Evolutionary conservation across 2,888 invertebrate species (phyloP).

Genomic region (Phlogophora meticulosa): DNA sequence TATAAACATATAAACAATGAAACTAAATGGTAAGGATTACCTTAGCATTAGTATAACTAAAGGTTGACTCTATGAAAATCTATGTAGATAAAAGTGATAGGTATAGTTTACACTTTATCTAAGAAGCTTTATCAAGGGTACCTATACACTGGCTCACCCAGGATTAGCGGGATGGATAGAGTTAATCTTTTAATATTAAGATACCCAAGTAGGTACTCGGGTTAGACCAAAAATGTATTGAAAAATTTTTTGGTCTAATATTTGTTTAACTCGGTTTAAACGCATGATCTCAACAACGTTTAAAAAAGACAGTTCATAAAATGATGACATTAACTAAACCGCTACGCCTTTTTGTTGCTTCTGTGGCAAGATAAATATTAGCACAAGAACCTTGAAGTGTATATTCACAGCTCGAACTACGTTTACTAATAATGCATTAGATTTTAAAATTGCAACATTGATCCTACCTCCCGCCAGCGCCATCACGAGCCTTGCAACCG

Average conservation of each 20-base stretch:
- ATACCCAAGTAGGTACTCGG: too few species aligned
- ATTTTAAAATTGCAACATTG: conserved; percentile 64
- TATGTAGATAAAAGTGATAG: background rate
- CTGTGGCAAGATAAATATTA: conserved; percentile 49
- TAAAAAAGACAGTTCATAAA: conserved; percentile 28
- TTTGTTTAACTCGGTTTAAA: background rate
- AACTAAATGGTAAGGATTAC: conserved; percentile 28
- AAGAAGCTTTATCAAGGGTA: conserved; percentile 1
- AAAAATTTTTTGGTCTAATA: background rate
- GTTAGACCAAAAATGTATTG: background rate
- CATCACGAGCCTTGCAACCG: conserved; percentile 51
- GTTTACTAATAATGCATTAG: conserved; percentile 57
- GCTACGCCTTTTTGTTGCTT: conserved; percentile 32
- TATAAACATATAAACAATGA: conserved; percentile 48
- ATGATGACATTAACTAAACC: conserved; percentile 22
- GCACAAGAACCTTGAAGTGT: conserved; percentile 46
- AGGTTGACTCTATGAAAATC: conserved; percentile 13
- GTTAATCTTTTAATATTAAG: background rate
- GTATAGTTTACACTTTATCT: background rate
- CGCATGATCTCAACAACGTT: background rate
- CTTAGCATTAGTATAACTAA: background rate
- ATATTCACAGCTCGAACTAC: conserved; percentile 52
- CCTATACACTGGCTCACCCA: background rate
- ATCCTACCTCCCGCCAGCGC: conserved; percentile 38
- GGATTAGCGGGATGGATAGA: background rate